phyloP scores from a whole-genome alignment of 2,797 vertebrate genomes.

The Spheniscus humboldti region DNA sequence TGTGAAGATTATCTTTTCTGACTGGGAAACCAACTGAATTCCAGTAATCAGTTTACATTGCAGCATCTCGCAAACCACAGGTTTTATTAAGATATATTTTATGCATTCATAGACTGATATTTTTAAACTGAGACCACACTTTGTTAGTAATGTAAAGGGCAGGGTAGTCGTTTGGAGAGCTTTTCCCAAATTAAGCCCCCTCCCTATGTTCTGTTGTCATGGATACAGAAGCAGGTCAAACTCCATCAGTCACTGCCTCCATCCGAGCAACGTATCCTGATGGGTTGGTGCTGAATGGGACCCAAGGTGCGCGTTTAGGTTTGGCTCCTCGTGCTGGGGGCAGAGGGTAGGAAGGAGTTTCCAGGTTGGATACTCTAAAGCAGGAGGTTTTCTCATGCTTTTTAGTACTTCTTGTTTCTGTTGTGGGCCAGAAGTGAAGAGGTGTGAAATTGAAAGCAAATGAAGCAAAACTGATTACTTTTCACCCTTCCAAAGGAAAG shows the following conservation, averaged over 20 bases:
- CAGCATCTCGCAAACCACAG: not conserved
- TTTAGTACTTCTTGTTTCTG: not conserved
- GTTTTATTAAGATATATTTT: not conserved
- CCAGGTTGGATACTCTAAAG: not conserved
- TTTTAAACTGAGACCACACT: not conserved
- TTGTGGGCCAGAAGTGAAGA: not conserved
- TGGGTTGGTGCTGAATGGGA: not conserved
- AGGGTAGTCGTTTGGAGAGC: accelerated
- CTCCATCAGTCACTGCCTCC: not conserved
- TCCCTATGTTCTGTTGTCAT: accelerated
- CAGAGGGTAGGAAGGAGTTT: not conserved
- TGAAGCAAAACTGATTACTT: conserved; percentile 12
- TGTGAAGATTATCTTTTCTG: not conserved
- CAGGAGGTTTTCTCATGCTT: not conserved
- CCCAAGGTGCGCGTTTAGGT: not conserved
- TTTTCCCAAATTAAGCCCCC: not conserved
- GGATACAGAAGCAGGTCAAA: too few species aligned
- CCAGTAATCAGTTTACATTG: not conserved
- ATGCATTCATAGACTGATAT: accelerated
- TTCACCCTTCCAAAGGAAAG: not conserved
- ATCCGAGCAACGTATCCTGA: accelerated
- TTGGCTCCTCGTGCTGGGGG: not conserved
- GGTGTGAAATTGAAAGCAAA: conserved; percentile 21
- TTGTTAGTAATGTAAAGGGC: not conserved
- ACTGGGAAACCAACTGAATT: not conserved